phyloP scores from a whole-genome alignment of 2,797 vertebrate genomes.

The Phataginus tetradactyla region DNA sequence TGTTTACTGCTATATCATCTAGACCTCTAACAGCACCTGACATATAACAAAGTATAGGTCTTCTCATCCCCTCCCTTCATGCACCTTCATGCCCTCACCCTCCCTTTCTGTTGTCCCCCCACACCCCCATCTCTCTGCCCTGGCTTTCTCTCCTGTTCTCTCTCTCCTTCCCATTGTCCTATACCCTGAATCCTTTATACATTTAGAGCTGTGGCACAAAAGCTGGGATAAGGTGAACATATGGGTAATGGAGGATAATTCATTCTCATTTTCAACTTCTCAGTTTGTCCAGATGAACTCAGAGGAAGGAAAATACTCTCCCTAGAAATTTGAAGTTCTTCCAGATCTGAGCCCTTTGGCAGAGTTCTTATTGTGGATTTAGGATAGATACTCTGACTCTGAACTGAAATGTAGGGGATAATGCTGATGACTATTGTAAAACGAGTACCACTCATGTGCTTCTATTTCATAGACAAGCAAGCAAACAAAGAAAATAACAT shows the following conservation, averaged over 20 bases:
- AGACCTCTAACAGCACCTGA: background rate
- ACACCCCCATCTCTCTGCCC: background rate
- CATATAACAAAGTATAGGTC: background rate
- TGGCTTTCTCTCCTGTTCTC: background rate
- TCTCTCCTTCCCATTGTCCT: background rate
- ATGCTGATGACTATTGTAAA: background rate
- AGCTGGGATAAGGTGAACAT: background rate
- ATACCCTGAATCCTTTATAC: background rate
- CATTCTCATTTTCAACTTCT: background rate
- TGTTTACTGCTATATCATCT: background rate
- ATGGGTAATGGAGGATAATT: background rate
- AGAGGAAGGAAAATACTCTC: conserved; percentile 23
- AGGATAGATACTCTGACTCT: background rate
- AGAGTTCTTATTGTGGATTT: background rate
- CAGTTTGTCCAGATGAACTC: background rate
- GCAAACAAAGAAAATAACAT: background rate
- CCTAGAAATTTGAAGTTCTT: conserved; percentile 4
- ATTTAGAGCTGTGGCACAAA: background rate
- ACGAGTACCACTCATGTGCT: background rate
- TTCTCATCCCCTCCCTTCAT: conserved; percentile 16
- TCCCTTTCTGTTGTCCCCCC: background rate
- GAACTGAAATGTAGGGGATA: background rate
- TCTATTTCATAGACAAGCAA: background rate
- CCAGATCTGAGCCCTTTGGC: background rate
- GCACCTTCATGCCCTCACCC: conserved; percentile 61